These are phyloP conservation scores for Pseudochaenichthys georgianus DNA, from an alignment of 2,797 vertebrate genomes.

Conservation along the genomic window DNA sequence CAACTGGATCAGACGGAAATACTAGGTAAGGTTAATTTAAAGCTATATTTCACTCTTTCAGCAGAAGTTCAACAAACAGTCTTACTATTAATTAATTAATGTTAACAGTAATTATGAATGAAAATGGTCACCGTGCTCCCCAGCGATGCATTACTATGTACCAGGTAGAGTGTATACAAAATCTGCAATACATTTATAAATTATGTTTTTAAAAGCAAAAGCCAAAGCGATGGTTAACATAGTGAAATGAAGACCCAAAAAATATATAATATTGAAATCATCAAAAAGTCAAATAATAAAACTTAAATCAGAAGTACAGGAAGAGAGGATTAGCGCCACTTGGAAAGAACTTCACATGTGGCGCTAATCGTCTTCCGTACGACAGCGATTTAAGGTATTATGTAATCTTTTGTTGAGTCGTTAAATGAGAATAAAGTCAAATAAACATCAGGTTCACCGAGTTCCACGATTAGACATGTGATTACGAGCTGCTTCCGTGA, in stretches of 20 bases:
- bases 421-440: not conserved
- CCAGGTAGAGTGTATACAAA: not conserved
- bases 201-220: not conserved
- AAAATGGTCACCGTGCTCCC: not conserved
- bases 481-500: not conserved
- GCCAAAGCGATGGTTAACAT: not conserved
- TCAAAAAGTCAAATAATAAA: too few species aligned
- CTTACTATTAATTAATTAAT: not conserved
- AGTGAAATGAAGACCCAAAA: not conserved
- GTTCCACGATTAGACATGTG: not conserved
- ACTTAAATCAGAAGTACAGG: too few species aligned
- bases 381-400: too few species aligned
- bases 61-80: not conserved
- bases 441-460: too few species aligned
- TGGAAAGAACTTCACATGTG: not conserved
- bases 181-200: not conserved
- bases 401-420: not conserved
- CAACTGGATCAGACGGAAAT: constrained; percentile 11
- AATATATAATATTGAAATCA: too few species aligned
- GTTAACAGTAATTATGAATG: not conserved
- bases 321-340: not conserved
- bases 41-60: constrained; percentile 19
- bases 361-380: too few species aligned
- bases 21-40: constrained; percentile 32
- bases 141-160: not conserved